Evolutionary conservation across 2,113 vertebrate species (phyloP), one percentile per base, ranked within the genome.

Genomic region (Oplegnathus fasciatus): DNA sequence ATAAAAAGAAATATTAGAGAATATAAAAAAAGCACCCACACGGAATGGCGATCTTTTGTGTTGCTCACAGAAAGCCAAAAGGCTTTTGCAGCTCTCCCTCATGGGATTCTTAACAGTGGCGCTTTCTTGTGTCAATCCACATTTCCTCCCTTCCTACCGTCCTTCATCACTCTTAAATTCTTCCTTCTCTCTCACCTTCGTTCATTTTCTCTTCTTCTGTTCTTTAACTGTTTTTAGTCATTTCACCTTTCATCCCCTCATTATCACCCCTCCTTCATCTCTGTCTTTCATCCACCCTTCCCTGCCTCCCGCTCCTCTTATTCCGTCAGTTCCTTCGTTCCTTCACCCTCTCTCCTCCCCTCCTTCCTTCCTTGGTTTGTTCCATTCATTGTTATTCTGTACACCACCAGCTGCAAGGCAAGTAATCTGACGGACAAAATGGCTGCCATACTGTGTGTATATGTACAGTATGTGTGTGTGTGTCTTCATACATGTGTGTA

Each of bases 321-420:
- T 9, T 61, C 7, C 9, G 15, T 61, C 24, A 28, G 2, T 8
- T 40, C 50, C 34, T 30, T 20, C 58, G 18, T 10, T 26, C n/a
- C 5, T 18, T 1, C 10, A 6, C 24, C 30, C 3, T 32, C 28
- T 73, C 32, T 46, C 70, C 10, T 44, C 58, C 44, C 50, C 52
- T 42, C 26, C 32, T 11, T 68, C 17, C 11, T 37, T 55, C 34
- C 42, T 28, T 61, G 48, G 30, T 60, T 46, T 44, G 7, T 74
- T 81, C 2, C 15, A 42, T 6, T 78, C 76, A 69, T 75, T 82
- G 78, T 71, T 83, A 88, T 92, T 91, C 89, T 82, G 80, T 46
- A 40, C 85, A 91, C 78, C 61, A 66, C 62, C 62, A 71, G 44
- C 79, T 72, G 48, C 62, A 68, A 61, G 28, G 37, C 65, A 71